phyloP scores from a whole-genome alignment of 92 coral and sea anemone genomes.

The Palythoa grandiflora region DNA sequence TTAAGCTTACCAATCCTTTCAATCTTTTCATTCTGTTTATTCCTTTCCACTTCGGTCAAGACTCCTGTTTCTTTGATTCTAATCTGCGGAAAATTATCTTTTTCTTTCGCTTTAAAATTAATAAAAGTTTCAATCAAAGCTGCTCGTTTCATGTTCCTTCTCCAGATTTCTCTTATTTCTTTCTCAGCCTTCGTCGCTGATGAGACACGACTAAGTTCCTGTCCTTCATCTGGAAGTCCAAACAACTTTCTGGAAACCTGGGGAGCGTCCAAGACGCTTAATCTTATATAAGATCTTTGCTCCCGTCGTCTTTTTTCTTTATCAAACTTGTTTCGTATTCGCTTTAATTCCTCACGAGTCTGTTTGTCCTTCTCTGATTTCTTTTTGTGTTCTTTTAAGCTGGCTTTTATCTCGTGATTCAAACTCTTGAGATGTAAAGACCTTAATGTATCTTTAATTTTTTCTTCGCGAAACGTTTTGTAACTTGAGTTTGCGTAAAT shows the following conservation, averaged over 20 bases:
- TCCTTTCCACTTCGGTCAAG: neutral
- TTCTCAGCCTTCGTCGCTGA: slow-evolving; percentile 63
- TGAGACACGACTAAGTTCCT: slow-evolving; percentile 70
- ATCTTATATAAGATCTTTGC: slow-evolving; percentile 71
- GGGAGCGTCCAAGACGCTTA: slow-evolving; percentile 84
- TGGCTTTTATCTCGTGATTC: slow-evolving; percentile 78
- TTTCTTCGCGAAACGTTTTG: slow-evolving; percentile 67
- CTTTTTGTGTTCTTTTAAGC: slow-evolving; percentile 76
- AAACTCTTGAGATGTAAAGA: slow-evolving; percentile 75
- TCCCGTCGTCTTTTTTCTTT: slow-evolving; percentile 80
- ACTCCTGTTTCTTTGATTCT: slow-evolving; percentile 52
- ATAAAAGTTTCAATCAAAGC: slow-evolving; percentile 71
- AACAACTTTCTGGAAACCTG: slow-evolving; percentile 87
- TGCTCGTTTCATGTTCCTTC: slow-evolving; percentile 75
- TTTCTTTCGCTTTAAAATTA: slow-evolving; percentile 28
- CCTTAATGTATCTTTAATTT: slow-evolving; percentile 68
- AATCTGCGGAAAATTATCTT: slow-evolving; percentile 64
- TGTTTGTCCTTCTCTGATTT: slow-evolving; percentile 78
- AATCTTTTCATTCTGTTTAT: neutral
- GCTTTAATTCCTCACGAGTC: slow-evolving; percentile 82
- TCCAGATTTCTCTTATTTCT: slow-evolving; percentile 76
- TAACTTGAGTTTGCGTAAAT: slow-evolving; percentile 87
- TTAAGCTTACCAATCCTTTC: neutral
- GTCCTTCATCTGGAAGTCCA: slow-evolving; percentile 94
- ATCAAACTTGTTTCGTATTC: slow-evolving; percentile 77